phyloP scores from a whole-genome alignment of 2,888 invertebrate genomes.

The Pseudococcus longispinus region DNA sequence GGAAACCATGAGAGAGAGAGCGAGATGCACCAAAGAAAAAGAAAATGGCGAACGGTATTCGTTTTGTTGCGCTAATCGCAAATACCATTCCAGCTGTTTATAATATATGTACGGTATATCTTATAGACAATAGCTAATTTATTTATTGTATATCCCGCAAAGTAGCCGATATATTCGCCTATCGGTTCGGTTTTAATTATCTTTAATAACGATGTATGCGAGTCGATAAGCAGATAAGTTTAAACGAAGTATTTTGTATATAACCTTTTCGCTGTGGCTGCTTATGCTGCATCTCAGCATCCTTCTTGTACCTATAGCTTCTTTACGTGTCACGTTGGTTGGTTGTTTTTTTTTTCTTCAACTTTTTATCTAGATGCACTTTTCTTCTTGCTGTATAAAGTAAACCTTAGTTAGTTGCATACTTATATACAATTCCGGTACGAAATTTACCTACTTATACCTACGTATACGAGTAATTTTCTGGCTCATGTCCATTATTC shows the following conservation, averaged over 20 bases:
- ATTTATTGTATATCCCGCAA: conserved; percentile 45
- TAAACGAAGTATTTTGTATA: conserved; percentile 42
- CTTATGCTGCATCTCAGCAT: neutral
- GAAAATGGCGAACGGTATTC: conserved; percentile 38
- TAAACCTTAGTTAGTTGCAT: neutral
- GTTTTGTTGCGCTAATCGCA: conserved; percentile 19
- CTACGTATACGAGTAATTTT: neutral
- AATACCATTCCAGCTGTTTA: conserved; percentile 27
- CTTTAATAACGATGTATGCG: conserved; percentile 51
- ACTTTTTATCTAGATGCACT: neutral
- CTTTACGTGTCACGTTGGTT: neutral
- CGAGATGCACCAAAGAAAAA: neutral
- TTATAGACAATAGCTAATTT: conserved; percentile 48
- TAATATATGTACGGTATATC: conserved; percentile 21
- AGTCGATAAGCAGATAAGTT: conserved; percentile 49
- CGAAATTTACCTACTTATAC: neutral
- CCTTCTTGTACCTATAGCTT: neutral
- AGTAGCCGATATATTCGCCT: conserved; percentile 50
- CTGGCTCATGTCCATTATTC: neutral
- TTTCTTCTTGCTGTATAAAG: neutral
- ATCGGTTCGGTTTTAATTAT: conserved; percentile 52
- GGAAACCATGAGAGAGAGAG: neutral
- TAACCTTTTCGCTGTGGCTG: neutral
- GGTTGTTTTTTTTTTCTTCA: neutral
- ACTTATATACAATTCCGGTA: neutral